These are phyloP conservation scores for Simalia tracyae DNA, from an alignment of 2,797 vertebrate genomes.

Conservation along the genomic window DNA sequence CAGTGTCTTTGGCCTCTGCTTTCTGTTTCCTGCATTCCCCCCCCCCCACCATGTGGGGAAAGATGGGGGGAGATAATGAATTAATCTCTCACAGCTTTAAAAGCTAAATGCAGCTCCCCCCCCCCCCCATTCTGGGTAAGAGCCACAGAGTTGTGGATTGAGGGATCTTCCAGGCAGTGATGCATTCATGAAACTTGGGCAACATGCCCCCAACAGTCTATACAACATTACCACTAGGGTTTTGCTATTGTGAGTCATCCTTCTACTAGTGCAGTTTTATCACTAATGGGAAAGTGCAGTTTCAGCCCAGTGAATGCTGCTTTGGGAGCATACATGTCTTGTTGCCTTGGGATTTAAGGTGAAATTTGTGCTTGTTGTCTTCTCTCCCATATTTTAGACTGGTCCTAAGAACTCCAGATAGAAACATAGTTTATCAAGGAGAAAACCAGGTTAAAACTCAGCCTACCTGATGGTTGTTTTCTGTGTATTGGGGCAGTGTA, in stretches of 20 bases:
- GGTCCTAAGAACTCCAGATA: not conserved
- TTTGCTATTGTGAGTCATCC: not conserved
- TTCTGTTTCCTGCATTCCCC: accelerated
- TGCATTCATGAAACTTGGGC: not conserved
- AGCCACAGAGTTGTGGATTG: not conserved
- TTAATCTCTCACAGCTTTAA: not conserved
- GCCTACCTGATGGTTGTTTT: not conserved
- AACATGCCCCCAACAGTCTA: not conserved
- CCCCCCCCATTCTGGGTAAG: not conserved
- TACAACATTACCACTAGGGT: not conserved
- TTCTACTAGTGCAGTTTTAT: not conserved
- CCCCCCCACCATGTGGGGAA: not conserved
- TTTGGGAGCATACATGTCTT: not conserved
- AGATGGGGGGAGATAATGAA: not conserved
- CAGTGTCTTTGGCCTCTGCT: not conserved
- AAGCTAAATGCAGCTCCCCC: not conserved
- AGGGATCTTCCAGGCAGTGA: not conserved
- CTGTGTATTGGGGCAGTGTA: not conserved
- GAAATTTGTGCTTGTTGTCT: not conserved
- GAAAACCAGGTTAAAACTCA: not conserved
- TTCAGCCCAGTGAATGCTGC: not conserved
- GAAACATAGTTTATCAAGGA: not conserved
- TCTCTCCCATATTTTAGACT: not conserved
- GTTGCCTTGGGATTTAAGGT: not conserved
- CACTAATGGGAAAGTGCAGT: not conserved